Evolutionary conservation across 2,888 invertebrate genomes (phyloP).

Genomic region (Imbricaverruca yamaguchii): DNA sequence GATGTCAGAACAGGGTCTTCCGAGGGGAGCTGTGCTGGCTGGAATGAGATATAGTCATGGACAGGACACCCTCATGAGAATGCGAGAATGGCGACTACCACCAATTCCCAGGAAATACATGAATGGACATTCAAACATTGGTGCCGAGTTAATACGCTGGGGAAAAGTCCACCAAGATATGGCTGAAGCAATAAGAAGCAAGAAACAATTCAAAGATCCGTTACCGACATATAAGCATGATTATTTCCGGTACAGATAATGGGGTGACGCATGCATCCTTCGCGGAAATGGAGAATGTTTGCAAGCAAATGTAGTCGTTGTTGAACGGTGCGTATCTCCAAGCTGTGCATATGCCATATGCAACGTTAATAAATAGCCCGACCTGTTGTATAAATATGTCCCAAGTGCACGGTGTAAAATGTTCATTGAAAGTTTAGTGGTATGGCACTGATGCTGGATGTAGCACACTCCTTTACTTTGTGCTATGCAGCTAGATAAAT

Average conservation of each 20-base stretch:
- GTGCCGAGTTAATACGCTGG: background rate
- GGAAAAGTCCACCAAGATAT: background rate
- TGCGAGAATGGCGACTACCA: background rate
- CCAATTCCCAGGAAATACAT: background rate
- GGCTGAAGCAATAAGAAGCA: background rate
- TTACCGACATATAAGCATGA: background rate
- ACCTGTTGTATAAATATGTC: too few species aligned
- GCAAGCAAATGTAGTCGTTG: too few species aligned
- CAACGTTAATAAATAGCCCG: too few species aligned
- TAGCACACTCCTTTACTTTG: too few species aligned
- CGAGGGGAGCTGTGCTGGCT: background rate
- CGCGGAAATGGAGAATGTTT: too few species aligned
- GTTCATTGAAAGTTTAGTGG: too few species aligned
- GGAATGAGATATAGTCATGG: background rate
- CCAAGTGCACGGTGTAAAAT: too few species aligned
- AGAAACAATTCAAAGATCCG: background rate
- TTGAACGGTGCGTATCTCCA: too few species aligned
- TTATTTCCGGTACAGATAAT: background rate
- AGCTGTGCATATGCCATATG: too few species aligned
- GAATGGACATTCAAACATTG: background rate
- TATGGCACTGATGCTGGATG: too few species aligned
- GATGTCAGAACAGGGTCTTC: background rate
- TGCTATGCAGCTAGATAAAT: too few species aligned
- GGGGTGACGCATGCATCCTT: too few species aligned
- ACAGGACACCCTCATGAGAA: background rate